phyloP scores from a whole-genome alignment of 1,140 invertebrate species.

The Pygmarrhopalites habei region DNA sequence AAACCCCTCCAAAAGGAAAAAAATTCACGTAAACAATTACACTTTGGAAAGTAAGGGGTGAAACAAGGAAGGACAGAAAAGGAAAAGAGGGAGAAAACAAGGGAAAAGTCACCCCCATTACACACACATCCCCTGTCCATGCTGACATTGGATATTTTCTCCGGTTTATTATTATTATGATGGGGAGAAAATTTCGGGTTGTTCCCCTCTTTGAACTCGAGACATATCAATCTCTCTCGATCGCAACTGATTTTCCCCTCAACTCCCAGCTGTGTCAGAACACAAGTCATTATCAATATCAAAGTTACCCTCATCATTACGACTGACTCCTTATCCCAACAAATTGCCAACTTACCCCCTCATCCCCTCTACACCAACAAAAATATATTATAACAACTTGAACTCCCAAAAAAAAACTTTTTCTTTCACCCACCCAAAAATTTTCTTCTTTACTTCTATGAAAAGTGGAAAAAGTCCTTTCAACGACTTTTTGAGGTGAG shows the following conservation, averaged over 20 bases:
- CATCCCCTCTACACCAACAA: neutral
- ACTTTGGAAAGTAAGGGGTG: no score
- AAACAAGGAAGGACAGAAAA: no score
- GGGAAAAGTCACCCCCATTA: no score
- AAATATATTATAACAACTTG: no score
- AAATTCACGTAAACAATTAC: no score
- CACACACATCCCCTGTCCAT: neutral
- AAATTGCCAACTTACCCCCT: neutral
- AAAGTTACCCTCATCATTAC: constrained; percentile 21
- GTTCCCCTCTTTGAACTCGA: neutral
- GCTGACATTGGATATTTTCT: constrained; percentile 21
- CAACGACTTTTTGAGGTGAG: constrained; percentile 6
- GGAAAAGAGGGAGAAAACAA: no score
- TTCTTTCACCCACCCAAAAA: no score
- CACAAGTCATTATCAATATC: constrained; percentile 31
- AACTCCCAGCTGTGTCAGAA: constrained; percentile 28
- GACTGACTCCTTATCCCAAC: neutral
- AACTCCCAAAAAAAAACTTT: no score
- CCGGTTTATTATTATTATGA: constrained; percentile 17
- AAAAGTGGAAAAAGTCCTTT: no score
- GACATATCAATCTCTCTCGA: constrained; percentile 25
- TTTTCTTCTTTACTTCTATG: no score
- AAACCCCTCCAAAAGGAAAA: no score
- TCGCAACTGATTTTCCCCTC: constrained; percentile 17
- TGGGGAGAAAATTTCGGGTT: constrained; percentile 17